These are phyloP conservation scores for Ptychochromis oligacanthus DNA, from an alignment of 2,113 vertebrate species.

Conservation along the genomic window DNA sequence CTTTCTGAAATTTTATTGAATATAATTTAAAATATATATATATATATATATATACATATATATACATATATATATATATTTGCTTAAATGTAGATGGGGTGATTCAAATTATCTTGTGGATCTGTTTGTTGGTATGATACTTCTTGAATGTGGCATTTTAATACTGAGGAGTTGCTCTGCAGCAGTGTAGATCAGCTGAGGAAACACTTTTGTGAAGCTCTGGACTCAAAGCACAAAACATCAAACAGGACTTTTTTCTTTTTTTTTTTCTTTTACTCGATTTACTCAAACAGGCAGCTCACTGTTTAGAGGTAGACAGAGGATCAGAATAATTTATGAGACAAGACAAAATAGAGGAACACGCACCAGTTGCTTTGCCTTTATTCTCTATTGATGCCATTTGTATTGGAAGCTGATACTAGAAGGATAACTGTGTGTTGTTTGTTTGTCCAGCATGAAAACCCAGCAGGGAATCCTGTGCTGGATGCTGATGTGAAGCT, in stretches of 20 bases:
- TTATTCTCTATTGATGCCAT: neutral
- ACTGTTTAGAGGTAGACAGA: constrained; percentile 1
- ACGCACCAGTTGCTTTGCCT: neutral
- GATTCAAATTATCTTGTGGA: neutral
- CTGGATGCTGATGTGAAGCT: constrained; percentile 56
- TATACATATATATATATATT: too few species aligned
- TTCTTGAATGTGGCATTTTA: neutral
- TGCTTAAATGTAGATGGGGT: neutral
- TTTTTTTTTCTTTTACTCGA: neutral
- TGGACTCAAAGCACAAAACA: neutral
- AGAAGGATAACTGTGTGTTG: constrained; percentile 20
- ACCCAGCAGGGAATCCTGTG: constrained; percentile 25
- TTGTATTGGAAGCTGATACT: neutral
- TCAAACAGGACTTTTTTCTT: neutral
- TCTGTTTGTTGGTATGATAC: neutral
- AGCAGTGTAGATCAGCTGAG: neutral
- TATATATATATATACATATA: too few species aligned
- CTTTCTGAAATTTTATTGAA: neutral
- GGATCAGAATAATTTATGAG: constrained; percentile 6
- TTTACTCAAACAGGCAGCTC: neutral
- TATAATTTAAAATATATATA: neutral
- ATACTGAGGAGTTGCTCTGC: neutral
- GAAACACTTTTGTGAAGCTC: neutral
- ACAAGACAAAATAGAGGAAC: neutral
- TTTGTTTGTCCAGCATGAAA: constrained; percentile 31